Conservation (phyloP, 2,113 vertebrate genomes). For the Dromiciops gliroides region DNA sequence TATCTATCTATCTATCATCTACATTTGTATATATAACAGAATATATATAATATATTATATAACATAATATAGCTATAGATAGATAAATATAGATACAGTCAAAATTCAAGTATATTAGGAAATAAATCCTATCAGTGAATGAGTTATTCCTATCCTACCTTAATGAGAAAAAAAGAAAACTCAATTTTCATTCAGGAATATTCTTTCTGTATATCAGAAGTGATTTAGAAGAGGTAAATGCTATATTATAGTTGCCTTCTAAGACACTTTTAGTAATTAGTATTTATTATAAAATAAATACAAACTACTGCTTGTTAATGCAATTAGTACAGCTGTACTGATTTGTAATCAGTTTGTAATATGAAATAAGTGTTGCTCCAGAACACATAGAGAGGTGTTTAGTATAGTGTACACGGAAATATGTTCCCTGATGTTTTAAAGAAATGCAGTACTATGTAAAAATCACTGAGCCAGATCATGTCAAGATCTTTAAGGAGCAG, state of each 20-base stretch:
- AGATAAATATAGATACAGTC: no score
- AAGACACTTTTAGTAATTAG: constrained; percentile 17
- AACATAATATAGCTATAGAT: no score
- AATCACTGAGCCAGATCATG: constrained; percentile 47
- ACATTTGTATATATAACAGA: no score
- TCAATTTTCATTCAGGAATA: not conserved
- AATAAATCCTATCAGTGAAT: no score
- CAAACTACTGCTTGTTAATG: constrained; percentile 1
- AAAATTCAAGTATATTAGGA: no score
- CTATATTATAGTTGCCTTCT: not conserved
- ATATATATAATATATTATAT: no score
- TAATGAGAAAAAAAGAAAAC: no score
- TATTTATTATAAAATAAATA: not conserved
- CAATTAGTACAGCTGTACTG: constrained; percentile 21
- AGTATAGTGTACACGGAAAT: constrained; percentile 17
- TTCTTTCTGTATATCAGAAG: not conserved
- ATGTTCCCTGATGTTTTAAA: constrained; percentile 22
- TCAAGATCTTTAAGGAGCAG: constrained; percentile 52
- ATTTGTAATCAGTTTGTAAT: constrained; percentile 50
- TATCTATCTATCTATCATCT: no score
- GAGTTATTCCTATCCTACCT: no score
- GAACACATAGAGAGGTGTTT: constrained; percentile 8
- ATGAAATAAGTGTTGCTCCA: not conserved
- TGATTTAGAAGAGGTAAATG: not conserved
- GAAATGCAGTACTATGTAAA: constrained; percentile 30